Percentiles rank a stretch among this genome's conserved stretches.
phyloP scores from a whole-genome alignment of 2,888 invertebrate genomes.

The Boloria euphrosyne region DNA sequence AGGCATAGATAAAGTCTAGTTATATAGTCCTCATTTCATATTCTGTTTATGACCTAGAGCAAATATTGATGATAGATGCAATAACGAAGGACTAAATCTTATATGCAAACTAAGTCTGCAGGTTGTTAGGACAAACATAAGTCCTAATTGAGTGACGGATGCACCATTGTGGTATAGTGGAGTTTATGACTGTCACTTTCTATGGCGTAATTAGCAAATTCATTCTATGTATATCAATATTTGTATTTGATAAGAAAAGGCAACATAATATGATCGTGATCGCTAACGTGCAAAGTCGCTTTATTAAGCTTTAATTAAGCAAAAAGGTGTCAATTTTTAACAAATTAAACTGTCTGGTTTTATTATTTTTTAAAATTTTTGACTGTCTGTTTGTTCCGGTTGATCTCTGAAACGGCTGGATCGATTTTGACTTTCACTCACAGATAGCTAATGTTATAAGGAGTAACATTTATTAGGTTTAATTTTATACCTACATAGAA shows the following conservation, averaged over 20 bases:
- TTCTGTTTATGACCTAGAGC: constrained; percentile 27
- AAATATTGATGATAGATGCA: constrained; percentile 33
- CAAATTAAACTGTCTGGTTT: no score
- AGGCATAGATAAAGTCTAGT: constrained; percentile 16
- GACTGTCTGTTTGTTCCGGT: no score
- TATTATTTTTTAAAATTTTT: no score
- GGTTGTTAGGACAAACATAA: constrained; percentile 26
- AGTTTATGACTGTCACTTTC: not conserved
- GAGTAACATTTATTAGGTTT: no score
- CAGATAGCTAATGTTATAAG: no score
- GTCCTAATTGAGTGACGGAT: constrained; percentile 18
- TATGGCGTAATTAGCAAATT: no score
- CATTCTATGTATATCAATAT: no score
- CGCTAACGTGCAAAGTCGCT: not conserved
- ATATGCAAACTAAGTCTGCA: constrained; percentile 33
- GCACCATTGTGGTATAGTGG: not conserved
- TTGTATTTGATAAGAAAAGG: no score
- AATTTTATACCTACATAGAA: no score
- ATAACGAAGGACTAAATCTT: constrained; percentile 32
- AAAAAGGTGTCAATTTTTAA: constrained; percentile 12
- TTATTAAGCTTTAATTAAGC: constrained; percentile 12
- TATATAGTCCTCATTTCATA: constrained; percentile 25
- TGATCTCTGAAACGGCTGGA: no score
- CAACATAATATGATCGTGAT: no score
- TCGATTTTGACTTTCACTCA: no score